phyloP scores from a whole-genome alignment of 2,797 vertebrate species.

The Masticophis lateralis region DNA sequence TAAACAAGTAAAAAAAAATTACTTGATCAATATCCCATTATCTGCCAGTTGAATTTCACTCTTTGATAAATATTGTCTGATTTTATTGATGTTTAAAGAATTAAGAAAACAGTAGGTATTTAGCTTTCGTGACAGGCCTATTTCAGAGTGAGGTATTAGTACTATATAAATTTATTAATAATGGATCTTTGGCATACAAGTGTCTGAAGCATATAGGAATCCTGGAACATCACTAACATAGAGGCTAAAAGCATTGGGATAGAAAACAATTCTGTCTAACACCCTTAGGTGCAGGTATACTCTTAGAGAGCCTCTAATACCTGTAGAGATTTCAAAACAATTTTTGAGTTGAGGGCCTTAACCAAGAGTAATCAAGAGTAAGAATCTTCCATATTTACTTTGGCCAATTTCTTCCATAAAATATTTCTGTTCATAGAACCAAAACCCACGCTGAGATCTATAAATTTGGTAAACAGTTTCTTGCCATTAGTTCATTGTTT shows the following conservation, averaged over 20 bases:
- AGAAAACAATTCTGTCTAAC: not conserved
- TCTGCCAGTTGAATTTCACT: too few relatives aligned
- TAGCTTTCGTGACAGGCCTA: not conserved
- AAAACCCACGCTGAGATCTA: not conserved
- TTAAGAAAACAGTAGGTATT: not conserved
- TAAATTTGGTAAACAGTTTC: not conserved
- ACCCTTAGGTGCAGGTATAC: not conserved
- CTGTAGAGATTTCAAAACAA: not conserved
- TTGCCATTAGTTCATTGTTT: not conserved
- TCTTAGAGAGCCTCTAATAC: not conserved
- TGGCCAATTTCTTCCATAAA: not conserved
- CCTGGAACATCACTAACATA: not conserved
- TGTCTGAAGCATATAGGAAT: not conserved
- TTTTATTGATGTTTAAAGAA: not conserved
- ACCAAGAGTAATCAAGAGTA: not conserved
- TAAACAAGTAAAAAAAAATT: not conserved
- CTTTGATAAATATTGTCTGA: not conserved
- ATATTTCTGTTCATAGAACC: not conserved
- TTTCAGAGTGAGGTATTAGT: not conserved
- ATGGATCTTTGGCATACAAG: not conserved
- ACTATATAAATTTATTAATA: not conserved
- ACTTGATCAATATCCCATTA: not conserved
- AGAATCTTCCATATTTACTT: not conserved
- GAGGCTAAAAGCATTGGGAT: not conserved
- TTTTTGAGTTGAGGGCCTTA: not conserved